Evolutionary conservation across 2,888 invertebrate genomes (phyloP), one percentile per base, ranked within the genome.

Genomic region (Spilosoma lubricipeda): DNA sequence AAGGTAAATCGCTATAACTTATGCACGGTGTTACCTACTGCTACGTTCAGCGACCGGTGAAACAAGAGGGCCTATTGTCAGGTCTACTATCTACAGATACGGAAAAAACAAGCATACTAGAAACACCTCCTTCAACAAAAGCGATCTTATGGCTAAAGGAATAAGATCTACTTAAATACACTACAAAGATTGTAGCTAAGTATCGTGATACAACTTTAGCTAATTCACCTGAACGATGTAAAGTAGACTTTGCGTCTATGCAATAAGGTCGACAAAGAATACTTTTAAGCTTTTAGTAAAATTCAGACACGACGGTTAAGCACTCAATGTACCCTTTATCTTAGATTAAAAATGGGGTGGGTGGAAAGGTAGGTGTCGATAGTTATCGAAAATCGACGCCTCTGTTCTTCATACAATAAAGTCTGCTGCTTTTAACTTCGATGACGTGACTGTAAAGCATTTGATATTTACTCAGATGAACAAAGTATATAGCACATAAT

Each of bases 281-380:
- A 83, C 63, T 81, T 72, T 69, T 8, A 9, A 79, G 82, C 77
- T 56, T 84, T 87, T 85, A n/a, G 90, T 84, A 82, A 77, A 75
- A 83, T 76, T 80, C 85, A 90, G 91, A 90, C 90, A 88, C 88
- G 92, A 92, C 89, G 91, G 92, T 93, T 94, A 93, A 93, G 93
- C 90, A 93, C 93, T 94, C 94, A 93, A 94, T 94, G 93, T 92
- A 93, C 91, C 92, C 93, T 94, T 94, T 95, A 95, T 94, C 94
- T 94, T 89, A 94, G 95, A 95, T 95, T 94, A 94, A 94, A 94
- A 95, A 93, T 88, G 88, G 91, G 87, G 85, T 78, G 87, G 87
- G 88, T 86, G 85, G 82, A 83, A 86, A 82, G 82, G 67, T 72
- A 82, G 85, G 86, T 85, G 80, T 82, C 81, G 83, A 84, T 82